These are phyloP conservation scores for Hybognathus amarus DNA, from an alignment of 2,797 vertebrate species.

Conservation along the genomic window DNA sequence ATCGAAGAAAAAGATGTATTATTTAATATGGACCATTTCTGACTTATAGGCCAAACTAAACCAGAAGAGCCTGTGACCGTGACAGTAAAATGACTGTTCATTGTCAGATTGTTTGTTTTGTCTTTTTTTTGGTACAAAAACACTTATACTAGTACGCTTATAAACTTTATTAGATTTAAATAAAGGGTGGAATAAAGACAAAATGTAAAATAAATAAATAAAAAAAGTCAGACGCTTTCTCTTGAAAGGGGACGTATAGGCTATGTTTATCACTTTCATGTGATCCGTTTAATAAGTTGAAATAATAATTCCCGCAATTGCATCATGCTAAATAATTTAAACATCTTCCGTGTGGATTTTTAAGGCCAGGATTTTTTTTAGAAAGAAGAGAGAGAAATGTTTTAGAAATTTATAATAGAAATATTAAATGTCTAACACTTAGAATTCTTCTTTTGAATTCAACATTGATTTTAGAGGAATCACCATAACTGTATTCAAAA, in stretches of 20 bases:
- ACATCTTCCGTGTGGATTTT: not conserved
- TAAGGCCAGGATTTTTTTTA: not conserved
- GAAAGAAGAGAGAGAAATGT: rapidly evolving
- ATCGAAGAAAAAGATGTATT: conserved; percentile 75
- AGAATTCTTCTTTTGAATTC: not conserved
- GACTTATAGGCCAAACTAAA: conserved; percentile 56
- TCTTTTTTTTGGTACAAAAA: conserved; percentile 86
- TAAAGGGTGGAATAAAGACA: conserved; percentile 81
- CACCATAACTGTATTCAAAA: not conserved
- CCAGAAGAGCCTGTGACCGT: conserved; percentile 59
- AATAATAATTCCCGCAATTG: not conserved
- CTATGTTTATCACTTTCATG: not conserved
- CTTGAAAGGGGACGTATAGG: conserved; percentile 1
- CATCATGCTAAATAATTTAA: not conserved
- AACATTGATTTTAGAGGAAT: not conserved
- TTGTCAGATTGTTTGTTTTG: conserved; percentile 78
- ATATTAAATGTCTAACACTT: too few species aligned
- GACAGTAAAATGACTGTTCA: conserved; percentile 71
- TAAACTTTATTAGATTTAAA: conserved; percentile 85
- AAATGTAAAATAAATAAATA: conserved; percentile 42
- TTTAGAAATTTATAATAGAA: too few species aligned
- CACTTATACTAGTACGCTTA: conserved; percentile 84
- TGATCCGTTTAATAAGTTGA: not conserved
- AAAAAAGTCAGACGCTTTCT: conserved; percentile 42
- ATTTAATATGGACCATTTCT: conserved; percentile 77